Conservation (phyloP, 2,888 invertebrate genomes). For the Volucella zonaria region DNA sequence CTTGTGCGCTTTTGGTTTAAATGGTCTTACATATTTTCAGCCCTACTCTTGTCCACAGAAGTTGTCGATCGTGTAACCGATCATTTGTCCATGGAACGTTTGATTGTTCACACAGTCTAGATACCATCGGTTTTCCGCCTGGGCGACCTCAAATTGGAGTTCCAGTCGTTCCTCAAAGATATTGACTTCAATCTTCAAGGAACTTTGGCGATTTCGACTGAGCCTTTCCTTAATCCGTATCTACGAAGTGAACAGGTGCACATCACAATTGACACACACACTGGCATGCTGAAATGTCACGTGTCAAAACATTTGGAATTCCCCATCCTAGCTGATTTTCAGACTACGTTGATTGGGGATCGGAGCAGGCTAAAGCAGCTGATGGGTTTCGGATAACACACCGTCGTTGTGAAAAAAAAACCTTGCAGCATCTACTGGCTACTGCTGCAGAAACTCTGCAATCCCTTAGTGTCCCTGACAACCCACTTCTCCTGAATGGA, state of each 20-base stretch:
- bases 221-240: slow-evolving; percentile 94
- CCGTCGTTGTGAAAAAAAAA: slow-evolving; percentile 96
- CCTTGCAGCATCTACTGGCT: slow-evolving; percentile 95
- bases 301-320: slow-evolving; percentile 94
- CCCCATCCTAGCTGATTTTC: slow-evolving; percentile 90
- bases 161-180: slow-evolving; percentile 85
- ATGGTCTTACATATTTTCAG: too few relatives aligned
- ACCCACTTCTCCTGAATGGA: slow-evolving; percentile 89
- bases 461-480: slow-evolving; percentile 90
- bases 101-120: slow-evolving; percentile 97
- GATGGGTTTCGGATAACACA: slow-evolving; percentile 94
- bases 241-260: slow-evolving; percentile 95
- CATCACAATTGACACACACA: slow-evolving; percentile 96
- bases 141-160: slow-evolving; percentile 89
- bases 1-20: too few relatives aligned
- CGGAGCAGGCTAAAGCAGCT: slow-evolving; percentile 86
- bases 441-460: slow-evolving; percentile 93
- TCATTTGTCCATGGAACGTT: slow-evolving; percentile 96
- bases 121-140: slow-evolving; percentile 93
- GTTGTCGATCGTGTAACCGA: slow-evolving; percentile 92
- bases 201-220: slow-evolving; percentile 95
- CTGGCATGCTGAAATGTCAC: slow-evolving; percentile 94
- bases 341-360: slow-evolving; percentile 90
- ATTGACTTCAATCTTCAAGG: slow-evolving; percentile 93
- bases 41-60: slow-evolving; percentile 82